Conservation (phyloP, 2,797 vertebrate genomes). For the Austrolebias charrua region DNA sequence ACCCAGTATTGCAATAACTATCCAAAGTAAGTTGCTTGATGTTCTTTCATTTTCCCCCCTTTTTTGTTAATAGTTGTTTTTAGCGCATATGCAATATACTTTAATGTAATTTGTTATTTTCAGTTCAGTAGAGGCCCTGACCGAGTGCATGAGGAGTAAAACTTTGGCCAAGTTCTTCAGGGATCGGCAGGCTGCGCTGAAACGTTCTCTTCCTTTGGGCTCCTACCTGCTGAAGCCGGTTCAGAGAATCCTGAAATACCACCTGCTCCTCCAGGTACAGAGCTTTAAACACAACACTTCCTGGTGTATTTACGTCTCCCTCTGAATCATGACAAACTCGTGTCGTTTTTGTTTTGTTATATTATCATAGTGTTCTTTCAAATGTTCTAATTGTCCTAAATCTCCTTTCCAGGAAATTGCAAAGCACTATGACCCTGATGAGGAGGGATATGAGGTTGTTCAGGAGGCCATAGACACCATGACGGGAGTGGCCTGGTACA, state of each 20-base stretch:
- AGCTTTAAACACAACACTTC: background rate
- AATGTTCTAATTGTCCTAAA: background rate
- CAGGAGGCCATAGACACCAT: conserved; percentile 96
- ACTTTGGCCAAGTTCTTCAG: conserved; percentile 91
- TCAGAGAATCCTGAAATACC: conserved; percentile 97
- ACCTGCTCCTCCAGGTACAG: conserved; percentile 92
- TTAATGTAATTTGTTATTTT: conserved; percentile 7
- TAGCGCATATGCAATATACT: background rate
- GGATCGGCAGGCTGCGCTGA: conserved; percentile 88
- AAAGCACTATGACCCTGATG: conserved; percentile 88
- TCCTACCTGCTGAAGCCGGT: conserved; percentile 96
- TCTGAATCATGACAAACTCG: background rate
- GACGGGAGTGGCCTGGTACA: conserved; percentile 98
- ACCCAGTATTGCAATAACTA: conserved; percentile 99
- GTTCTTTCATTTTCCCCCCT: background rate
- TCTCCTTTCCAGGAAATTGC: conserved; percentile 86
- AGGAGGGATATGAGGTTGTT: conserved; percentile 89
- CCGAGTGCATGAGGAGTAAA: conserved; percentile 94
- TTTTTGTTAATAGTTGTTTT: background rate
- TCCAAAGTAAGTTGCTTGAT: conserved; percentile 87
- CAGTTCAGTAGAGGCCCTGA: conserved; percentile 91
- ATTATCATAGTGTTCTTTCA: background rate
- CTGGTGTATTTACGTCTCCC: background rate
- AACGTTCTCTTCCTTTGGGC: conserved; percentile 88
- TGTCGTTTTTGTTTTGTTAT: background rate